Evolutionary conservation across 2,888 invertebrate species (phyloP).

Genomic region (Endotricha flammealis): DNA sequence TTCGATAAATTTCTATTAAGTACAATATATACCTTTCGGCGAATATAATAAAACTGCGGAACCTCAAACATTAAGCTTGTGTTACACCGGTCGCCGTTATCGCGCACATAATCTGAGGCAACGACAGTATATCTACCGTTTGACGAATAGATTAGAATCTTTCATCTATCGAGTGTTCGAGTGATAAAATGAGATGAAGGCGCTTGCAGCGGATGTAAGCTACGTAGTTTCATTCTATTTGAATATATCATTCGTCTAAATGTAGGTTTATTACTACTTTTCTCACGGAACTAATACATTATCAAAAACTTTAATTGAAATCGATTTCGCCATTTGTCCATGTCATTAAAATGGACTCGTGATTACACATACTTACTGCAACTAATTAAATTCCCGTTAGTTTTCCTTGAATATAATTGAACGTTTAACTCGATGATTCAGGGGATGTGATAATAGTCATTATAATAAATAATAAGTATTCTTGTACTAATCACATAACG

Average conservation of each 20-base stretch:
- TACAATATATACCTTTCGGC: too few relatives aligned
- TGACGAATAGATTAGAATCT: conserved; percentile 71
- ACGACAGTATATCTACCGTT: conserved; percentile 58
- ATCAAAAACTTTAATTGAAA: conserved; percentile 70
- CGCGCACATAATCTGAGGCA: conserved; percentile 52
- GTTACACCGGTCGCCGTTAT: conserved; percentile 39
- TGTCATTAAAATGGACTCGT: conserved; percentile 50
- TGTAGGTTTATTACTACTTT: conserved; percentile 77
- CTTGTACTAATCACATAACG: too few relatives aligned
- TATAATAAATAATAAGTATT: too few relatives aligned
- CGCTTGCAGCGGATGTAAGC: conserved; percentile 68
- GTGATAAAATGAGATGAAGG: conserved; percentile 53
- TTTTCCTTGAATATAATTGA: conserved; percentile 43
- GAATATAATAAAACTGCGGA: conserved; percentile 19
- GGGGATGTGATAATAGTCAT: conserved; percentile 21
- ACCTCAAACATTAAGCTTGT: conserved; percentile 29
- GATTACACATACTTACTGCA: conserved; percentile 41
- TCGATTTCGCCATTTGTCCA: conserved; percentile 67
- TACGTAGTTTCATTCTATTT: conserved; percentile 72
- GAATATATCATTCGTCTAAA: conserved; percentile 73
- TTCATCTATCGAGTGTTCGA: conserved; percentile 50
- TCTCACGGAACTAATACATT: conserved; percentile 77
- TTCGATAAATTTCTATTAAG: not conserved
- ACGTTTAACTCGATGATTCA: conserved; percentile 12
- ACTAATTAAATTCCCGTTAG: conserved; percentile 42